Evolutionary conservation across 1,140 invertebrate species (phyloP), one percentile per base, ranked within the genome.

Genomic region (Drosophila lacertosa): DNA sequence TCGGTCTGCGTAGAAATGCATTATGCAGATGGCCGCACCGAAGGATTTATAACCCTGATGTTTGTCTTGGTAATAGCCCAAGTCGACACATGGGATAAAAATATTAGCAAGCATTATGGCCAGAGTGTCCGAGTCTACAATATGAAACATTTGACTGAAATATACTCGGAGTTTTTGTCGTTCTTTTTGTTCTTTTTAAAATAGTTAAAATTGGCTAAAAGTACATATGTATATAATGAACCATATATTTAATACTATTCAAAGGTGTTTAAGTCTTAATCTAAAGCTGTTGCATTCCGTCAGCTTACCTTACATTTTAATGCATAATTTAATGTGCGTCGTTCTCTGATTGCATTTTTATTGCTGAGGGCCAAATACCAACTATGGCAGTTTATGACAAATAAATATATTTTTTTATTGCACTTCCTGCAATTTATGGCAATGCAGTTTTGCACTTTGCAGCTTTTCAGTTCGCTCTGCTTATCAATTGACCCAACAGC

Each of bases 351-450:
- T 54, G 72, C 66, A 0, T 67, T 80, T 80, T 81, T 72, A 72
- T 64, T 64, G 53, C 74, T 64, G 58, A 64, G 55, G 66, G 62
- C 39, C 55, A 75, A 62, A 60, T 67, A 47, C 47, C 71, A 39
- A 74, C 66, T 63, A 65, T 51, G 54, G 59, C 69, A 72, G 77
- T 74, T 84, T 84, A 80, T 80, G 80, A 74, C 81, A 64, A 80
- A 86, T 86, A 84, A 86, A 86, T 68, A 86, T 68, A 75, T 67
- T 79, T 80, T 77, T 86, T 77, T 86, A 86, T 69, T 64, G 77
- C 76, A 80, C 65, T 84, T 86, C 68, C 80, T 76, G 80, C 68
- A 86, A 74, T 84, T 86, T 80, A 86, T 84, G 65, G 65, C 66
- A 69, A 51, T 86, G 80, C 72, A 73, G 45, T 66, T 84, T 83